A percentile compares a stretch with the other conserved stretches of the same genome.
phyloP scores from a whole-genome alignment of 2,113 vertebrate species.

The Pelodiscus sinensis region DNA sequence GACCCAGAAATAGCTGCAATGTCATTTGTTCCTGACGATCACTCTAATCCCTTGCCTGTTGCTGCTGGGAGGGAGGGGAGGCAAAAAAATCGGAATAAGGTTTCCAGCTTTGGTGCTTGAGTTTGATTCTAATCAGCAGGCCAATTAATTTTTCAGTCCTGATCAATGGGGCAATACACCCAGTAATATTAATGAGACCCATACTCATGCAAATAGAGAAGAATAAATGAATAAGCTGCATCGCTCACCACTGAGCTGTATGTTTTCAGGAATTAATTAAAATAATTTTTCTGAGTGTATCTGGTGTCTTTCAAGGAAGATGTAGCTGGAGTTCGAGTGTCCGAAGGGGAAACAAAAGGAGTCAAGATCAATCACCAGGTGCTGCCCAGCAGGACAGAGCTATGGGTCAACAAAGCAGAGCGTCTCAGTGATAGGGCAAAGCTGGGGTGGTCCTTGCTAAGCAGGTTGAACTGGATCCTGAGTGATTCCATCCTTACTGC shows the following conservation, averaged over 20 bases:
- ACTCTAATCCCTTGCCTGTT: neutral
- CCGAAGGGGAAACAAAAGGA: neutral
- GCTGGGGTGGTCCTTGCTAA: neutral
- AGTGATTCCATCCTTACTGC: neutral
- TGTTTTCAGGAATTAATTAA: conserved; percentile 28
- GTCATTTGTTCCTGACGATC: neutral
- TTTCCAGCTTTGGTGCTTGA: neutral
- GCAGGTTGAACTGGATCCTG: neutral
- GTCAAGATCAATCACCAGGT: conserved; percentile 5
- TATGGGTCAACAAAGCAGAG: neutral
- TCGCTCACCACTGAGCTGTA: neutral
- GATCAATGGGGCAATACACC: neutral
- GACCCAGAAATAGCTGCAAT: neutral
- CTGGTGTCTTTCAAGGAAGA: conserved; percentile 20
- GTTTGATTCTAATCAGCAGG: neutral
- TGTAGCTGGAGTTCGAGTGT: conserved; percentile 25
- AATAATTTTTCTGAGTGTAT: conserved; percentile 20
- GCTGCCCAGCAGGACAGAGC: neutral
- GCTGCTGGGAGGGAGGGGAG: neutral
- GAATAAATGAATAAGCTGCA: neutral
- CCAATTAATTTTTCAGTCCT: neutral
- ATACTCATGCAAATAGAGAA: neutral
- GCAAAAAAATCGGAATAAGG: neutral
- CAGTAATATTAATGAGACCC: neutral
- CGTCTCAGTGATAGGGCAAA: conserved; percentile 15